Conservation (phyloP, 2,113 vertebrate species). For the Microcebus jonahi region DNA sequence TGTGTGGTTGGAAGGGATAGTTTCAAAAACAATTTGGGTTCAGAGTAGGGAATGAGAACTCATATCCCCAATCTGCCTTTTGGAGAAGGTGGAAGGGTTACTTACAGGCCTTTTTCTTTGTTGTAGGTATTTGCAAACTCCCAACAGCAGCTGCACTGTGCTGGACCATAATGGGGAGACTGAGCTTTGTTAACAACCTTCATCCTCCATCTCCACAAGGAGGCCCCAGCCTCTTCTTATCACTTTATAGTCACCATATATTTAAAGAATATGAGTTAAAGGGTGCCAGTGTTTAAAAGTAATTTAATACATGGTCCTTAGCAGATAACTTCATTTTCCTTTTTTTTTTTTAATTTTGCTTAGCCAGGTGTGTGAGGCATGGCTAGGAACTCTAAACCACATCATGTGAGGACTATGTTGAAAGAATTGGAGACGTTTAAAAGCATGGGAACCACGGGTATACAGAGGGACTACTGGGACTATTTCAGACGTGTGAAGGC, state of each 20-base stretch:
- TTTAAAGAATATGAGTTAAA: not conserved
- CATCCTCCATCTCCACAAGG: too few species aligned
- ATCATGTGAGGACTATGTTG: not conserved
- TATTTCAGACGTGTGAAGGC: not conserved
- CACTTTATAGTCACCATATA: not conserved
- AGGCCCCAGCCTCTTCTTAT: not conserved
- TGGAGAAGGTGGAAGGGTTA: not conserved
- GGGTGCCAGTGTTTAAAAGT: not conserved
- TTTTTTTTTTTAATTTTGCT: not conserved
- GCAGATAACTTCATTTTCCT: not conserved
- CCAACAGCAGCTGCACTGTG: too few species aligned
- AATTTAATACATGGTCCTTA: not conserved
- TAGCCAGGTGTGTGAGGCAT: not conserved
- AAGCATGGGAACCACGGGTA: not conserved
- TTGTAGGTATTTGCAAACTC: not conserved
- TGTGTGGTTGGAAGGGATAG: not conserved
- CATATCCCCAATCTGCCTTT: not conserved
- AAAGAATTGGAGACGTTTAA: not conserved
- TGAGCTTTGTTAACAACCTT: accelerated
- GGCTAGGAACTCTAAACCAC: not conserved
- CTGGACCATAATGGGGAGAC: not conserved
- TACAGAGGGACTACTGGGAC: not conserved
- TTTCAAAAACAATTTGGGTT: not conserved
- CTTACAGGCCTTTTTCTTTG: not conserved
- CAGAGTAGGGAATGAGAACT: not conserved